Percentiles rank a stretch among this genome's conserved stretches.
Conservation (phyloP, 2,888 invertebrate genomes). For the Carterocephalus palaemon region DNA sequence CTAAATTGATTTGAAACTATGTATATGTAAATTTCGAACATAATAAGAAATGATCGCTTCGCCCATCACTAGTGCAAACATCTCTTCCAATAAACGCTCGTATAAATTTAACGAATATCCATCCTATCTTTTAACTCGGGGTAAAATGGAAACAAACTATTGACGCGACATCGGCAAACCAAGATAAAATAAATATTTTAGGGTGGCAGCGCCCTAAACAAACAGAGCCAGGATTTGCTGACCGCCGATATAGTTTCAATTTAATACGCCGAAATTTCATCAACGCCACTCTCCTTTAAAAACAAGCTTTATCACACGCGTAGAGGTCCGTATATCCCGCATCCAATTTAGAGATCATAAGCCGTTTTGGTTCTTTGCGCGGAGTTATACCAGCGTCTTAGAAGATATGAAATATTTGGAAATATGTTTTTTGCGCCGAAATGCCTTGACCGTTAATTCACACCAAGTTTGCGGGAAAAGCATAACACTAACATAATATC, state of each 20-base stretch:
- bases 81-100: slow-evolving; percentile 50
- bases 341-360: slow-evolving; percentile 32
- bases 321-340: slow-evolving; percentile 37
- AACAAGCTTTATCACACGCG: slow-evolving; percentile 43
- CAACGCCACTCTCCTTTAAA: slow-evolving; percentile 45
- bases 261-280: slow-evolving; percentile 76
- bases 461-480: slow-evolving; percentile 4
- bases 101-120: slow-evolving; percentile 72
- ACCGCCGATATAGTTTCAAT: slow-evolving; percentile 78
- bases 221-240: slow-evolving; percentile 76
- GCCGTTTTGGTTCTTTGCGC: slow-evolving; percentile 38
- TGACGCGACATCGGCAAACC: slow-evolving; percentile 77
- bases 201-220: slow-evolving; percentile 78
- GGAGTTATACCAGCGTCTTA: slow-evolving; percentile 32
- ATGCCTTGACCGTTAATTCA: slow-evolving; percentile 11
- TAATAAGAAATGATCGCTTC: slow-evolving; percentile 1
- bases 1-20: background rate
- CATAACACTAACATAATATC: too few species aligned
- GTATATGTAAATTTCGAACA: background rate
- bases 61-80: slow-evolving; percentile 50
- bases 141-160: slow-evolving; percentile 74
- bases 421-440: slow-evolving; percentile 16
- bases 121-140: slow-evolving; percentile 65
- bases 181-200: slow-evolving; percentile 79
- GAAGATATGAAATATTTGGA: slow-evolving; percentile 20